Evolutionary conservation across 2,113 vertebrate genomes (phyloP).

Genomic region (Porphyrio hochstetteri): DNA sequence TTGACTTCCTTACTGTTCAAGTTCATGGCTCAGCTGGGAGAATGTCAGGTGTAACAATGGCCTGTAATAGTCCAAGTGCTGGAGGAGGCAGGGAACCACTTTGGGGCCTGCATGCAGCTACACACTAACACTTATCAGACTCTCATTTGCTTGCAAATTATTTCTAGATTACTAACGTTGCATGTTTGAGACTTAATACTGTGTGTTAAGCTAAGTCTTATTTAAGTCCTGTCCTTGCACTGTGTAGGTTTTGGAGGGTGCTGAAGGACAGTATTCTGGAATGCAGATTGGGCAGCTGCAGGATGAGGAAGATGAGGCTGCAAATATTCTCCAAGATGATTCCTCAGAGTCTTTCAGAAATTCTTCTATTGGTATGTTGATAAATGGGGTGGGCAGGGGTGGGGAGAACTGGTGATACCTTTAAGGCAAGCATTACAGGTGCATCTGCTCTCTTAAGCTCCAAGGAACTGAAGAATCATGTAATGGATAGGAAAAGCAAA

Average conservation of each 20-base stretch:
- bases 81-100: background rate
- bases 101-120: background rate
- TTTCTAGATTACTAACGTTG: conserved; percentile 1
- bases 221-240: background rate
- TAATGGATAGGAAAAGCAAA: background rate
- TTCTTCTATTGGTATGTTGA: conserved; percentile 82
- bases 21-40: background rate
- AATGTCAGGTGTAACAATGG: background rate
- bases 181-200: background rate
- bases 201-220: background rate
- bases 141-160: background rate
- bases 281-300: conserved; percentile 88
- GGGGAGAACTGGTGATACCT: background rate
- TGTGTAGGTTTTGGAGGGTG: conserved; percentile 87
- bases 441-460: background rate
- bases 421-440: background rate
- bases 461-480: background rate
- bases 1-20: background rate
- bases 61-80: background rate
- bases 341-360: conserved; percentile 75
- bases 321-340: conserved; percentile 67
- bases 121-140: background rate
- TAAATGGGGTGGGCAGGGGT: background rate
- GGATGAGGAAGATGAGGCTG: conserved; percentile 89
- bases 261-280: conserved; percentile 89